Evolutionary conservation across 2,113 vertebrate species (phyloP), one percentile per base, ranked within the genome.

Genomic region (Callithrix jacchus): DNA sequence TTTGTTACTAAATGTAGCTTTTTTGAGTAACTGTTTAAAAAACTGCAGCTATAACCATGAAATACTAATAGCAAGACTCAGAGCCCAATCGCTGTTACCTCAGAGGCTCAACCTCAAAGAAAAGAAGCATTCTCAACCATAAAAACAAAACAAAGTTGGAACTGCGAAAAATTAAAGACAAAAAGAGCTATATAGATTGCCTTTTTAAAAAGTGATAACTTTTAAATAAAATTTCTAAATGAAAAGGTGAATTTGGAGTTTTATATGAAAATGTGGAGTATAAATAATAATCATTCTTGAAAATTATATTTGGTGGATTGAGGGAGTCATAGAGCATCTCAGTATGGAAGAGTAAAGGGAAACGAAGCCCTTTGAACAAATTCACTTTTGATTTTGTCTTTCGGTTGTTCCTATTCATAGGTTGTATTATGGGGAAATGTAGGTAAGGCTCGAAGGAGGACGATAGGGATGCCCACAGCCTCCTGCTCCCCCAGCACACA

Each of bases 181-280:
- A 23, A 86, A 79, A 8, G 16, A 47, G 2, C 47, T 79, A 30
- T 1, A 10, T 74, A 66, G 25, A 40, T 20, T 61, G 5, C 40
- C 27, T 87, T 96, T 86, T 71, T 17, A 42, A 82, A 61, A 89
- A 80, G 25, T 52, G 56, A 71, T 37, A 42, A 84, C 56, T 97
- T 92, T 70, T 40, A 86, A 93, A 71, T 86, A 82, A 64, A 85
- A 91, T 89, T 86, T 17, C 21, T 40, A 87, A 91, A 3, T 87
- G 66, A 52, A 87, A 93, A 79, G 61, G 25, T 68, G 32, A 20
- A 54, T 70, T 91, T 9, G 17, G 40, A 47, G 25, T 89, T 84
- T 49, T 45, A 1, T 40, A 20, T 92, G 52, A 76, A 94, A 92
- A 45, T 84, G 6, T 49, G 21, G 7, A 54, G 21, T 47, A 47